These are phyloP conservation scores for Paramormyrops kingsleyae DNA, from an alignment of 2,113 vertebrate genomes.

Conservation along the genomic window DNA sequence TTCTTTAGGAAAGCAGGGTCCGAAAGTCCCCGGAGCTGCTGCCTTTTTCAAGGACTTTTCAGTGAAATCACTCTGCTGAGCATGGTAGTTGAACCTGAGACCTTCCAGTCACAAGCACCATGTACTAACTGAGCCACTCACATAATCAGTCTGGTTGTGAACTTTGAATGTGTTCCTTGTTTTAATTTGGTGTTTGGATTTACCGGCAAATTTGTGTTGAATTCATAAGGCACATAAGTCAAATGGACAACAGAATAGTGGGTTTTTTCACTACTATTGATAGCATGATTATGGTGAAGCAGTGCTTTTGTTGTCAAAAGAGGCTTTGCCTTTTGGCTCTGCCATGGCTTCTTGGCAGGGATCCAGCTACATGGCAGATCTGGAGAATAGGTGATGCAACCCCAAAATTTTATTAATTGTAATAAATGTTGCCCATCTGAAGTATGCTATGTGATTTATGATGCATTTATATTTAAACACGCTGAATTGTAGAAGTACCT, in stretches of 20 bases:
- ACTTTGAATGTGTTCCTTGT: neutral
- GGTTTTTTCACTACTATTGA: neutral
- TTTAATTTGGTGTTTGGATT: neutral
- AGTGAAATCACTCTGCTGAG: neutral
- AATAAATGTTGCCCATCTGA: neutral
- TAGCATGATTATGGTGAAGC: neutral
- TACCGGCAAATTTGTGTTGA: neutral
- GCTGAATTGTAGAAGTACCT: neutral
- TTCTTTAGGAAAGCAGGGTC: neutral
- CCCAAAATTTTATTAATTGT: neutral
- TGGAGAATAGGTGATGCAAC: neutral
- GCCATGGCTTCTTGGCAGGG: neutral
- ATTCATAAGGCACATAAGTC: neutral
- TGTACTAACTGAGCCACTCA: neutral
- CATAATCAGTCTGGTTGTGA: neutral
- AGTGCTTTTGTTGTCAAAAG: neutral
- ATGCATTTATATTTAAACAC: neutral
- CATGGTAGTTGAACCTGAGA: neutral
- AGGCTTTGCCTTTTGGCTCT: neutral
- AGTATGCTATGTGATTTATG: neutral
- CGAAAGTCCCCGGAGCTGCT: neutral
- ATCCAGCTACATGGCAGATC: neutral
- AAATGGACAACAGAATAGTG: neutral
- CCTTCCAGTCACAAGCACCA: neutral
- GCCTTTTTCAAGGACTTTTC: neutral